Evolutionary conservation across 2,113 vertebrate species (phyloP), one percentile per base, ranked within the genome.

Genomic region (Holacanthus passer): DNA sequence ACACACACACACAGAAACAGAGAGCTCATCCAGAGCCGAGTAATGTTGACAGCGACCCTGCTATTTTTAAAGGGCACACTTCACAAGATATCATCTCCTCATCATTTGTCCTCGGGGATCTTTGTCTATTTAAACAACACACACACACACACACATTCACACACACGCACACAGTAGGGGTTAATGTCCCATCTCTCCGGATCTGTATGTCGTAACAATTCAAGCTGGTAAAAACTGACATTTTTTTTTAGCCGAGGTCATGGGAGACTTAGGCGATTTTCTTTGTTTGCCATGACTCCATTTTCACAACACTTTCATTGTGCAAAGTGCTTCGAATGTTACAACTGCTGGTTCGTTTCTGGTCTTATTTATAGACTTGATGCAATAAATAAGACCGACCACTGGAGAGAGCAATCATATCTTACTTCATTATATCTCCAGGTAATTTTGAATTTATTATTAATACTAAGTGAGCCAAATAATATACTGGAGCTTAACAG

Each of bases 41-140:
- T 83, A 84, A 89, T 83, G 90, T 90, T 88, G 93, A 93, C 93
- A 91, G 89, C 91, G 78, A 92, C 88, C 91, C 90, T 93, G 93
- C 93, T 93, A 94, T 95, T 94, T 94, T 95, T 93, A 93, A 92
- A 95, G 93, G 88, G 87, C 89, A 90, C 86, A 93, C 91, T 91
- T 93, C 92, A 90, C 90, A 93, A 92, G 91, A 91, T 92, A 92
- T 94, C 83, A 92, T 91, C 85, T 91, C 91, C 87, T 68, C 88
- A 85, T 92, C 86, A 90, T 90, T 88, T 85, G 86, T 90, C 92
- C 91, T 82, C 59, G 0, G 91, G 93, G 85, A 90, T 83, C 75
- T 73, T 56, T 63, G 80, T 89, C 82, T 90, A 86, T 90, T 78
- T 87, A 91, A 85, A 89, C 90, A 82, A 58, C 52, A 53, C 50